Base-by-base conservation (phyloP, 1,140 invertebrate species). In the Galleria mellonella region DNA sequence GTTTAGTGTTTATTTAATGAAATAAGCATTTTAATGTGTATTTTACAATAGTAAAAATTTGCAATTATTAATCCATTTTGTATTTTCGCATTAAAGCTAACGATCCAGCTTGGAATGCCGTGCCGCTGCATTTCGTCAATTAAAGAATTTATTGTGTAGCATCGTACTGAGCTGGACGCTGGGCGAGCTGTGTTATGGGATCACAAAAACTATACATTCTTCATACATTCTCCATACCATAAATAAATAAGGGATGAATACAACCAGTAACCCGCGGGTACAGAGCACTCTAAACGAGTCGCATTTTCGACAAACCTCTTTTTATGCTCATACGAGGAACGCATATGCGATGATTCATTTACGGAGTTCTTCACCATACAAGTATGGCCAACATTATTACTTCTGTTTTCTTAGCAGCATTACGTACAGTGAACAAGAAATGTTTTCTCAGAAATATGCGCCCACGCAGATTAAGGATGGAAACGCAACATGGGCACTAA, bases 271-370 rank as follows among this genome's bases (percentile, higher is more conserved):
- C 40, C 55, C 53, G 56, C 53, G 47, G 61, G 51, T 59, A 55
- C 68, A 62, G 62, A 66, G 57, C 56, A 60, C 63, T 69, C 72
- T 66, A 66, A 73, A 72, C 63, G 72, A 71, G 70, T 49, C 54
- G 61, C 69, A 78, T 83, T 85, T 85, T 85, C 77, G 82, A 85
- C 78, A 83, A 85, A 85, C 72, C 62, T 81, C 70, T 84, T 85
- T 85, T 85, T 83, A 77, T 56, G 33, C 45, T 12, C 48, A 64
- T 72, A 77, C 73, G 82, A 75, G 77, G 73, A 61, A 68, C 69
- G 82, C 78, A 85, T 85, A 82, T 76, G 65, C 66, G 77, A 83
- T 83, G 78, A 82, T 81, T 83, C 77, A 82, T 85, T 82, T 81
- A 81, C 81, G 76, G 74, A 82, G 60, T 72, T 82, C 66, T 75